Conservation (phyloP, 2,888 invertebrate species). For the Dascillus cervinus region DNA sequence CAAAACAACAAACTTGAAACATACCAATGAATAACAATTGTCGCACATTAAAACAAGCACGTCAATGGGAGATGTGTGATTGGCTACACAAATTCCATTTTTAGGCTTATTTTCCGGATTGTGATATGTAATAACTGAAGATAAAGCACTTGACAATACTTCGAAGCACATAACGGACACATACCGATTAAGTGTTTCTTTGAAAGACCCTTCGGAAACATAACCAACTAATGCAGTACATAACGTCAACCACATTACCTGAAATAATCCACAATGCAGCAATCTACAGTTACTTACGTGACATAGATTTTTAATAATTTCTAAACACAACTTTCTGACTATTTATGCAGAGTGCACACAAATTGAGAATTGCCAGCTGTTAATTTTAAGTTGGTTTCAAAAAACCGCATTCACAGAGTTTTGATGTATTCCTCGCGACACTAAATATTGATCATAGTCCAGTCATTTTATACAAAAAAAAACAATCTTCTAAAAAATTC, state of each 20-base stretch:
- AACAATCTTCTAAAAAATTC: too few species aligned
- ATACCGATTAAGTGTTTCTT: slow-evolving; percentile 70
- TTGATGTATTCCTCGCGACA: too few species aligned
- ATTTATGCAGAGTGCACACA: too few species aligned
- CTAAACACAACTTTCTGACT: too few species aligned
- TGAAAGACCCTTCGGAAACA: slow-evolving; percentile 68
- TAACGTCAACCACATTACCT: slow-evolving; percentile 83
- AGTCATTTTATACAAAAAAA: too few species aligned
- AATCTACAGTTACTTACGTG: too few species aligned
- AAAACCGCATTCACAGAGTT: too few species aligned
- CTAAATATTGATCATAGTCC: too few species aligned
- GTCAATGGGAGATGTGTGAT: slow-evolving; percentile 98
- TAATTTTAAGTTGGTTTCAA: too few species aligned
- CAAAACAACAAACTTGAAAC: slow-evolving; percentile 40
- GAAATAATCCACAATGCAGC: too few species aligned
- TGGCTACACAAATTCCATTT: slow-evolving; percentile 90
- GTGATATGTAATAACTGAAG: slow-evolving; percentile 80
- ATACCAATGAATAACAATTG: slow-evolving; percentile 94
- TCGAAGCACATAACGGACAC: slow-evolving; percentile 87
- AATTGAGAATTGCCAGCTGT: too few species aligned
- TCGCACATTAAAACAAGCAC: slow-evolving; percentile 95
- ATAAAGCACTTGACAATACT: slow-evolving; percentile 85
- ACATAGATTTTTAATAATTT: too few species aligned
- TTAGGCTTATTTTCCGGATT: slow-evolving; percentile 79
- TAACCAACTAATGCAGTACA: slow-evolving; percentile 84